Evolutionary conservation across 1,140 invertebrate genomes (phyloP).

Genomic region (Dendrolimus kikuchii): DNA sequence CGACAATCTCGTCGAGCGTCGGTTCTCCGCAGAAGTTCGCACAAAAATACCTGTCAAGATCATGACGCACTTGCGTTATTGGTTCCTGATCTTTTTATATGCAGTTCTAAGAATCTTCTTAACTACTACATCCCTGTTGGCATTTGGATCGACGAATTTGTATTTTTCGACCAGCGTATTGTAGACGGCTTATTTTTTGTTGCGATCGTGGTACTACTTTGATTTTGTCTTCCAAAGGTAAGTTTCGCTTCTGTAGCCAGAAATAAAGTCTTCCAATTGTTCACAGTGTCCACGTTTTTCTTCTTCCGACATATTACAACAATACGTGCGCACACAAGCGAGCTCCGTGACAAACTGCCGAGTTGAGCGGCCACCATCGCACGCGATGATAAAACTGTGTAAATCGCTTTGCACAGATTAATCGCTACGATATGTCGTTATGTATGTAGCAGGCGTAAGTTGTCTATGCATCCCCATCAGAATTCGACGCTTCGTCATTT

Average conservation of each 20-base stretch:
- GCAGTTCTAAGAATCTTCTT: slow-evolving; percentile 6
- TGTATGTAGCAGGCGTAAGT: too few relatives aligned
- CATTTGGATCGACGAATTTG: slow-evolving; percentile 6
- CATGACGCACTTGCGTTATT: too few relatives aligned
- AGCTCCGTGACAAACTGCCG: too few relatives aligned
- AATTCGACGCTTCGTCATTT: too few relatives aligned
- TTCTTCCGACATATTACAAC: slow-evolving; percentile 10
- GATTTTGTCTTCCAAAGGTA: slow-evolving; percentile 55
- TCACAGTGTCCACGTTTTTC: slow-evolving; percentile 9
- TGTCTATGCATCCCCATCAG: too few relatives aligned
- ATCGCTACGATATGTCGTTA: too few relatives aligned
- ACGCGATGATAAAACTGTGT: too few relatives aligned
- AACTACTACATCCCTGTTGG: slow-evolving; percentile 7
- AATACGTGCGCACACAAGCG: background rate
- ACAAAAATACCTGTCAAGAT: too few relatives aligned
- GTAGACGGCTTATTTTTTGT: slow-evolving; percentile 10
- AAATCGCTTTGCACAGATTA: too few relatives aligned
- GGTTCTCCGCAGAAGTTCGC: too few relatives aligned
- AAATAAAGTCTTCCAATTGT: slow-evolving; percentile 40
- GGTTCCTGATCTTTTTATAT: background rate
- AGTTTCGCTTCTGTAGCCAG: slow-evolving; percentile 47
- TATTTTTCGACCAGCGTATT: slow-evolving; percentile 7
- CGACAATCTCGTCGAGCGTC: too few relatives aligned
- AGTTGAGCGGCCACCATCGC: too few relatives aligned
- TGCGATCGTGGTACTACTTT: slow-evolving; percentile 51